Evolutionary conservation across 2,797 vertebrate species (phyloP).

Genomic region (Esox lucius): DNA sequence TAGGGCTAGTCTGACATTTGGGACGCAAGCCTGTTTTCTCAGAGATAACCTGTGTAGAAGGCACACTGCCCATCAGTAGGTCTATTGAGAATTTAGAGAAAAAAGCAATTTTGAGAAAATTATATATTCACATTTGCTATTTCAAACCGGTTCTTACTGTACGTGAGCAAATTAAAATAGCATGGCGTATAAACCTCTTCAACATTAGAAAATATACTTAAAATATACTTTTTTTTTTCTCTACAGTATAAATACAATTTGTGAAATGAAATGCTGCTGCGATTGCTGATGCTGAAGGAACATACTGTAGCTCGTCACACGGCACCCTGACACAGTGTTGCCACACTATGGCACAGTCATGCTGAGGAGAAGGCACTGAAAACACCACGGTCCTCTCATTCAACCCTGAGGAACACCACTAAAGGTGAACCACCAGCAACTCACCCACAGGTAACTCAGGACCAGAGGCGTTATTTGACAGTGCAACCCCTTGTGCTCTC

Average conservation of each 20-base stretch:
- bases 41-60: constrained; percentile 58
- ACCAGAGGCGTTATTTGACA: constrained; percentile 54
- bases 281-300: constrained; percentile 43
- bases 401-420: constrained; percentile 40
- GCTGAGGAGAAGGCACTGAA: constrained; percentile 18
- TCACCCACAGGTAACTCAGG: constrained; percentile 42
- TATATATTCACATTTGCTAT: constrained; percentile 29
- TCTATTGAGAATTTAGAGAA: constrained; percentile 29
- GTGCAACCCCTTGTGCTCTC: constrained; percentile 50
- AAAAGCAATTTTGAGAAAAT: constrained; percentile 31
- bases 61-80: constrained; percentile 50
- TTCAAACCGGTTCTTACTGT: constrained; percentile 36
- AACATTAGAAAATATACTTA: constrained; percentile 44
- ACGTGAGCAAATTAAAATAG: constrained; percentile 50
- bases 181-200: constrained; percentile 56
- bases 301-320: constrained; percentile 20
- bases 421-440: constrained; percentile 42
- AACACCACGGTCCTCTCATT: constrained; percentile 30
- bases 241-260: constrained; percentile 58
- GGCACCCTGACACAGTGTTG: neutral
- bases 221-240: constrained; percentile 51
- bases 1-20: neutral
- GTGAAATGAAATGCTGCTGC: constrained; percentile 36
- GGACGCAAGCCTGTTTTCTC: constrained; percentile 14
- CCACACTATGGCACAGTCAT: neutral